Percentiles rank a stretch among this genome's conserved stretches.
phyloP scores from a whole-genome alignment of 1,140 invertebrate genomes.

The Euwallacea similis region DNA sequence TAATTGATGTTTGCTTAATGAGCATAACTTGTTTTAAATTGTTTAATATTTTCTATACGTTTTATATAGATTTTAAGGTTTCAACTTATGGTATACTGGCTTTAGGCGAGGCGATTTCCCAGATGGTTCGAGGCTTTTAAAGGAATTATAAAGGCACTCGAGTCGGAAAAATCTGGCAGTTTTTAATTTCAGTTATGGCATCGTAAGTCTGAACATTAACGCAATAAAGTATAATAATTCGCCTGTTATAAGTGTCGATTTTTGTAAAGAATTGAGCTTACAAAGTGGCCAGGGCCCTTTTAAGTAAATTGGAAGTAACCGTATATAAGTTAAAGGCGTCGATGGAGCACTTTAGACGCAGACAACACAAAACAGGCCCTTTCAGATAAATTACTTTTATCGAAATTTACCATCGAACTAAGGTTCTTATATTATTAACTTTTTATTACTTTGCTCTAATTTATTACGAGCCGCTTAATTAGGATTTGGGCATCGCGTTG shows the following conservation, averaged over 20 bases:
- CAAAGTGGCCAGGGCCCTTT: conserved; percentile 51
- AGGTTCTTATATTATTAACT: conserved; percentile 40
- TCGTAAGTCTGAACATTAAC: conserved; percentile 47
- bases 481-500: too few relatives aligned
- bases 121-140: conserved; percentile 12
- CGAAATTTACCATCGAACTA: conserved; percentile 47
- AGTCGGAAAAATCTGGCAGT: conserved; percentile 26
- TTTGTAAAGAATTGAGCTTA: conserved; percentile 48
- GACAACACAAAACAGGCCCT: conserved; percentile 49
- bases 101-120: not conserved
- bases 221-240: conserved; percentile 48
- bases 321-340: conserved; percentile 49
- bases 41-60: too few relatives aligned
- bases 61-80: not conserved
- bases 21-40: not conserved
- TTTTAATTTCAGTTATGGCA: conserved; percentile 45
- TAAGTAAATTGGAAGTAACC: conserved; percentile 53
- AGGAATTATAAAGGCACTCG: conserved; percentile 18
- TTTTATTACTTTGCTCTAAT: conserved; percentile 30
- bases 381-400: conserved; percentile 52
- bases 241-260: conserved; percentile 51
- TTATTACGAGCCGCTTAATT: conserved; percentile 1
- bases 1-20: conserved; percentile 9
- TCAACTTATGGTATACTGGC: not conserved
- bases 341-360: conserved; percentile 47